These are phyloP conservation scores for Leptonema lineaticorne DNA, from an alignment of 1,140 invertebrate genomes.

Conservation along the genomic window DNA sequence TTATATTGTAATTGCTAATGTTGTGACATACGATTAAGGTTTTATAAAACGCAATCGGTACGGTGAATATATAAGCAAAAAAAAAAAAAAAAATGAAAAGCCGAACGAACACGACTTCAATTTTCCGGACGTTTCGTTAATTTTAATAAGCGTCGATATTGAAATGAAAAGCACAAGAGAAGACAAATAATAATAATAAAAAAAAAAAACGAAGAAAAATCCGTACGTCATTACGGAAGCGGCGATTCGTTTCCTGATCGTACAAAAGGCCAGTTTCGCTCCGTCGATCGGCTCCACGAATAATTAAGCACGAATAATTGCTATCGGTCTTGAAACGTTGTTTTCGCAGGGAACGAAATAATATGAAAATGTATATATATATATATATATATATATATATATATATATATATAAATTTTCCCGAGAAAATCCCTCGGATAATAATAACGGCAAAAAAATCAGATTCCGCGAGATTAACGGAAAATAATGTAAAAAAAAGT, in stretches of 20 bases:
- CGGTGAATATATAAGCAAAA: neutral
- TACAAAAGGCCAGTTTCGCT: slow-evolving; percentile 15
- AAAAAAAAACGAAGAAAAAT: too few species aligned
- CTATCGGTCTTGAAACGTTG: slow-evolving; percentile 13
- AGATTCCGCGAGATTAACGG: neutral
- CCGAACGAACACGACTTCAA: neutral
- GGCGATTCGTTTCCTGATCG: slow-evolving; percentile 15
- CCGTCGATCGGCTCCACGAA: slow-evolving; percentile 24
- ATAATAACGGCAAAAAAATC: neutral
- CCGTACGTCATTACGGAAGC: slow-evolving; percentile 7
- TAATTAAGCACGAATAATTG: slow-evolving; percentile 35
- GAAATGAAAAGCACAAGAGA: too few species aligned
- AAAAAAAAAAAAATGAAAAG: neutral
- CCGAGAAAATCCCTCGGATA: too few species aligned
- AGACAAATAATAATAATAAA: too few species aligned
- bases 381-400: too few species aligned
- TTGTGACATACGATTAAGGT: neutral
- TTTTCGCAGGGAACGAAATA: too few species aligned
- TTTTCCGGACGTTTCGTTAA: neutral
- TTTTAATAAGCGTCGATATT: neutral
- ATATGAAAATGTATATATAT: neutral
- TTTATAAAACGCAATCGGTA: neutral
- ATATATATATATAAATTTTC: too few species aligned
- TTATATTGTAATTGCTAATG: too few species aligned
- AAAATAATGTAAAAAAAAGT: neutral